Conservation (phyloP, 35 echinoderm and acorn worm species). For the Hemicentrotus pulcherrimus region DNA sequence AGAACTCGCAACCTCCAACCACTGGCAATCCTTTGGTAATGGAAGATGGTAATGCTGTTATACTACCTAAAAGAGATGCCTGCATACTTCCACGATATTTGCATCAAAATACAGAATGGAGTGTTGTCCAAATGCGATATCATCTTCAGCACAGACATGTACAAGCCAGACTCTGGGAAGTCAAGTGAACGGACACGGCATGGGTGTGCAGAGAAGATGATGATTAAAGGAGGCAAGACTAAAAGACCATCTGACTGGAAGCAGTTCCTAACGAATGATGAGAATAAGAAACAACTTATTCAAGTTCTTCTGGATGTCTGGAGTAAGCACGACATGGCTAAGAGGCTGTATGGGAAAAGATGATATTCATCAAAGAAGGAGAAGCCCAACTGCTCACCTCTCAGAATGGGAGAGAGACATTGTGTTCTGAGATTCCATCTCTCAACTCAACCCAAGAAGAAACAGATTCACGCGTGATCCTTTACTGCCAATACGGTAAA, state of each 20-base stretch:
- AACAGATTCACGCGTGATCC: slow-evolving; percentile 55
- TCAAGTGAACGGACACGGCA: slow-evolving; percentile 59
- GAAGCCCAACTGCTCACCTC: background rate
- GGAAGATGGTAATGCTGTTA: slow-evolving; percentile 78
- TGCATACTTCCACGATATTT: slow-evolving; percentile 62
- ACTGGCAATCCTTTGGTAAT: slow-evolving; percentile 53
- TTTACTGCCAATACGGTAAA: slow-evolving; percentile 56
- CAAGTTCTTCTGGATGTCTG: slow-evolving; percentile 60
- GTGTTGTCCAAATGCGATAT: slow-evolving; percentile 67
- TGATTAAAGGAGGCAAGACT: slow-evolving; percentile 58
- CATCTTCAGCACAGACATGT: slow-evolving; percentile 71
- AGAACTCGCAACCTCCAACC: slow-evolving; percentile 14
- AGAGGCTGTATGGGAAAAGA: slow-evolving; percentile 38
- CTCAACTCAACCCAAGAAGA: slow-evolving; percentile 7
- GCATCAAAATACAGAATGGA: slow-evolving; percentile 55
- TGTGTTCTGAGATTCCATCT: background rate
- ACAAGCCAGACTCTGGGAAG: slow-evolving; percentile 62
- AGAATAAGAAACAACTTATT: slow-evolving; percentile 66
- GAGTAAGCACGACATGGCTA: slow-evolving; percentile 30
- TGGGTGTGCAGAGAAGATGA: slow-evolving; percentile 44
- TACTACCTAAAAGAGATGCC: slow-evolving; percentile 51
- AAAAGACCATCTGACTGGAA: slow-evolving; percentile 63
- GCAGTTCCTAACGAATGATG: slow-evolving; percentile 64
- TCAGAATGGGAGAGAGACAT: background rate
- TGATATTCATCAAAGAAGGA: background rate